Conservation (phyloP, 2,888 invertebrate species). For the Malachius bipustulatus region DNA sequence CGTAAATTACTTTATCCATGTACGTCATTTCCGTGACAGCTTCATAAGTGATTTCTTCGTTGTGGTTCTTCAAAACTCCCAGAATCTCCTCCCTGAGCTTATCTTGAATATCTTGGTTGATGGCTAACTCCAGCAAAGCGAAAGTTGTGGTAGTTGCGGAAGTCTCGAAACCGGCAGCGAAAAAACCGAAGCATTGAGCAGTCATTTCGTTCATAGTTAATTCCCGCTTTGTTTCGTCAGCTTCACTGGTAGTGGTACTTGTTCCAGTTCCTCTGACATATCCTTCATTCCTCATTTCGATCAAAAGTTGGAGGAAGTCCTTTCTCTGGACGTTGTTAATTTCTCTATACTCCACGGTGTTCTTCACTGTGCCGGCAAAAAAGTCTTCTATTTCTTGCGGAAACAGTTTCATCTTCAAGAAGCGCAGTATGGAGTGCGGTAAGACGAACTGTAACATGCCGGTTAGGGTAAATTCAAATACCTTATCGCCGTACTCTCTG, state of each 20-base stretch:
- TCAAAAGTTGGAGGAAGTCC: conserved; percentile 5
- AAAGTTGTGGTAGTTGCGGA: conserved; percentile 33
- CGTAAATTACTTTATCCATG: conserved; percentile 34
- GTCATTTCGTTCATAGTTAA: conserved; percentile 20
- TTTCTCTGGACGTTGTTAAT: neutral
- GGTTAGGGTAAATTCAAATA: conserved; percentile 21
- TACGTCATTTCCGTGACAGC: conserved; percentile 35
- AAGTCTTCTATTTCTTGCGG: conserved; percentile 30
- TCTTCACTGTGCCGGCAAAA: conserved; percentile 27
- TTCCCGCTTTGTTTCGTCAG: conserved; percentile 1
- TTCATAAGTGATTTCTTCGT: conserved; percentile 33
- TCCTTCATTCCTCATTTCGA: conserved; percentile 4
- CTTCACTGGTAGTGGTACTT: neutral
- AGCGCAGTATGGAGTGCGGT: conserved; percentile 16
- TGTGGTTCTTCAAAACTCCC: conserved; percentile 22
- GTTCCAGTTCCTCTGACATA: conserved; percentile 1
- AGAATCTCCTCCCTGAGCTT: conserved; percentile 33
- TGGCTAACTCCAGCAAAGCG: conserved; percentile 31
- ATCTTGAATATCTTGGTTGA: conserved; percentile 32
- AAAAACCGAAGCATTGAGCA: conserved; percentile 34
- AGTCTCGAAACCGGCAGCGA: conserved; percentile 37
- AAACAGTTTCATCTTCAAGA: conserved; percentile 21
- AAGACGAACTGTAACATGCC: conserved; percentile 12
- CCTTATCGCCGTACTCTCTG: conserved; percentile 19
- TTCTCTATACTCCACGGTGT: conserved; percentile 5